Conservation (phyloP, 2,113 vertebrate species). For the Neolamprologus variostigma region DNA sequence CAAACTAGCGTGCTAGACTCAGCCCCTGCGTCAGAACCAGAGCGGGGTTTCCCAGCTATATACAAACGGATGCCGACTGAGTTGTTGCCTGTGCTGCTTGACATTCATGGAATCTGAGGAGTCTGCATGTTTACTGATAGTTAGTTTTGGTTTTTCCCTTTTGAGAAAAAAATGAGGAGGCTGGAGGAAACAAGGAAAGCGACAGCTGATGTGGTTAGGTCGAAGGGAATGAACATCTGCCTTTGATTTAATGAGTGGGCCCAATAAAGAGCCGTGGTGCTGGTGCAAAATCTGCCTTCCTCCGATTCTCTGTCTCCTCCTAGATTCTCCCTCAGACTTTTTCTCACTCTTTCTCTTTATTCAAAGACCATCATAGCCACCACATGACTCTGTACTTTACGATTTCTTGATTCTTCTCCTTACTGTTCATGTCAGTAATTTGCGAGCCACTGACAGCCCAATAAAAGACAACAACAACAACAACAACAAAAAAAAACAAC, state of each 20-base stretch:
- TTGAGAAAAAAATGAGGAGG: slow-evolving; percentile 48
- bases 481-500: rapidly evolving
- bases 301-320: slow-evolving; percentile 4
- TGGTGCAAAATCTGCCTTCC: slow-evolving; percentile 18
- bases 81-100: slow-evolving; percentile 34
- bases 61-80: slow-evolving; percentile 32
- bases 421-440: background rate
- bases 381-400: background rate
- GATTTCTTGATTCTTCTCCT: background rate
- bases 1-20: slow-evolving; percentile 39
- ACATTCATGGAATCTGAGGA: slow-evolving; percentile 51
- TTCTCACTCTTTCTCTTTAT: background rate
- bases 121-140: slow-evolving; percentile 60
- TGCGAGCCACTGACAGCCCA: background rate
- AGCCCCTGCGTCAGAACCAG: slow-evolving; percentile 18
- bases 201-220: slow-evolving; percentile 65
- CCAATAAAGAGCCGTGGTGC: slow-evolving; percentile 37
- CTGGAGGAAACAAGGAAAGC: slow-evolving; percentile 43
- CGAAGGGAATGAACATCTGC: slow-evolving; percentile 58
- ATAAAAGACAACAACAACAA: background rate
- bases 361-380: background rate
- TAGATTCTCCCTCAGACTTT: background rate
- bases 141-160: slow-evolving; percentile 52
- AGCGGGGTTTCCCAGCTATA: slow-evolving; percentile 49
- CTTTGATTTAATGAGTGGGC: slow-evolving; percentile 58